Percentiles rank a stretch among this genome's conserved stretches.
Conservation (phyloP, 2,797 vertebrate species). For the Gobionotothen gibberifrons region DNA sequence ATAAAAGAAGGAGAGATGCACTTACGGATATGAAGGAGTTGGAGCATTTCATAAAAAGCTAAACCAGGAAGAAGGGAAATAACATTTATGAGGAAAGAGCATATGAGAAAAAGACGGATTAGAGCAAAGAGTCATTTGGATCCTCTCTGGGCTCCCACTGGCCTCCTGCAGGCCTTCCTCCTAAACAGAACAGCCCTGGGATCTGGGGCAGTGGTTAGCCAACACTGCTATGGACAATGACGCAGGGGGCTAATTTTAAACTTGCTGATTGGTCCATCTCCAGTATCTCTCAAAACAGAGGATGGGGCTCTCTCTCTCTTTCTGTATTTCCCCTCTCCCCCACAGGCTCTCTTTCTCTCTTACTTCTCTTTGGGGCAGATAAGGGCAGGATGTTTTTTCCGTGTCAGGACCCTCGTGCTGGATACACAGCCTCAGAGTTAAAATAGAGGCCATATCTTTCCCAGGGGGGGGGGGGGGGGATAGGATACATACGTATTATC, state of each 20-base stretch:
- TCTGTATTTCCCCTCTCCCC: background rate
- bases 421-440: conserved; percentile 51
- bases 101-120: conserved; percentile 23
- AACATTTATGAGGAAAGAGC: conserved; percentile 3
- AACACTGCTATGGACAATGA: conserved; percentile 54
- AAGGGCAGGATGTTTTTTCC: conserved; percentile 46
- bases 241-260: conserved; percentile 67
- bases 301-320: conserved; percentile 13
- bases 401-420: conserved; percentile 56
- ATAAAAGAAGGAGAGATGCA: conserved; percentile 15
- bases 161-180: conserved; percentile 31
- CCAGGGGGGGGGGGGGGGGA: conserved; percentile 9
- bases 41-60: background rate
- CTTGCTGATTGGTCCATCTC: conserved; percentile 59
- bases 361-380: conserved; percentile 41
- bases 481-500: conserved; percentile 57
- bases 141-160: conserved; percentile 28
- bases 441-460: conserved; percentile 63
- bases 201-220: conserved; percentile 34
- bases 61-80: conserved; percentile 5
- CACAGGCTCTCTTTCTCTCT: background rate
- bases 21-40: conserved; percentile 34
- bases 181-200: conserved; percentile 42
- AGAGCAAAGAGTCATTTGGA: conserved; percentile 25
- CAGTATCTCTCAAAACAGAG: conserved; percentile 38